phyloP scores from a whole-genome alignment of 2,797 vertebrate genomes.

The Huso huso region DNA sequence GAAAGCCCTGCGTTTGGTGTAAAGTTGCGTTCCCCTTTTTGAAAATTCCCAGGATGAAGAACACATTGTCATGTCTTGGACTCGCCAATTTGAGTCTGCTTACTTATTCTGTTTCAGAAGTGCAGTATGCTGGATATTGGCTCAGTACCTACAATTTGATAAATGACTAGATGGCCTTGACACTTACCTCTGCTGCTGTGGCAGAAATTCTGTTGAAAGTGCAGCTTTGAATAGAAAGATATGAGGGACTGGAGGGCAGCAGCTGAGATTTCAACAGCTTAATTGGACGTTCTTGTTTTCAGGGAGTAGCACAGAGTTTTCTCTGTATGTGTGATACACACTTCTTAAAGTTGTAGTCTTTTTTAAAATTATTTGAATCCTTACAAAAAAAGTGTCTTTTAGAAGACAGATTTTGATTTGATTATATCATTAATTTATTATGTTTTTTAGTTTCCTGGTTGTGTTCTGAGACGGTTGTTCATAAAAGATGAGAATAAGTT shows the following conservation, averaged over 20 bases:
- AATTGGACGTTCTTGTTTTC: conserved; percentile 25
- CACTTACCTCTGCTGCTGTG: conserved; percentile 22
- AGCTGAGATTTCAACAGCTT: conserved; percentile 22
- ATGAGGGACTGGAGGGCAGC: conserved; percentile 10
- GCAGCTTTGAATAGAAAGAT: conserved; percentile 25
- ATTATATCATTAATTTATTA: too few species aligned
- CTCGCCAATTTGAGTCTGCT: conserved; percentile 14
- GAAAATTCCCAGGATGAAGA: background rate
- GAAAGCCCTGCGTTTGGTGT: background rate
- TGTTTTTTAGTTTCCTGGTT: too few species aligned
- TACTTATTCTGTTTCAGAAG: conserved; percentile 17
- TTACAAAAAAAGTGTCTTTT: too few species aligned
- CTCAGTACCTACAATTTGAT: conserved; percentile 28
- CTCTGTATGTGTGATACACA: background rate
- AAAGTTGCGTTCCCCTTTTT: background rate
- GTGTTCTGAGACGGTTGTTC: too few species aligned
- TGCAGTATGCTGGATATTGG: conserved; percentile 17
- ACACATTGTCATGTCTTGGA: background rate
- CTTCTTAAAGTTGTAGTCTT: background rate
- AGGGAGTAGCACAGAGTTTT: background rate
- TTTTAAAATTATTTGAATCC: too few species aligned
- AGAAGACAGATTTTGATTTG: too few species aligned
- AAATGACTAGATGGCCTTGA: conserved; percentile 27
- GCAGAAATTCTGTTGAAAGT: conserved; percentile 21
- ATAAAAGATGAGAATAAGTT: too few species aligned